Evolutionary conservation across 2,888 invertebrate species (phyloP), one percentile per base, ranked within the genome.

Genomic region (Cremastinae sp.): DNA sequence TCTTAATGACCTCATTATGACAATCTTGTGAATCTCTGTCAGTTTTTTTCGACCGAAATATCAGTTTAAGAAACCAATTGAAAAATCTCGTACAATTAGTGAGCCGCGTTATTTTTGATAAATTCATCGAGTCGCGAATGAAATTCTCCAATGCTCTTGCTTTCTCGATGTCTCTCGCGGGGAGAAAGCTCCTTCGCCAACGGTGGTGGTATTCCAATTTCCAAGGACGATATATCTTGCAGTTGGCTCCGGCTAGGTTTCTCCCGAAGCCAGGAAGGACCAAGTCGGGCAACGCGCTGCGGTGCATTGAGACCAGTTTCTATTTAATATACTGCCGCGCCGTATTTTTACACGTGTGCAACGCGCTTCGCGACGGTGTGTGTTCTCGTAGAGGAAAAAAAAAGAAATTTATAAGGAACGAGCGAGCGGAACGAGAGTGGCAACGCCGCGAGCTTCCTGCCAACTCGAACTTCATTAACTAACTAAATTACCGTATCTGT

Each of bases 391-490:
- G n/a, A n/a, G n/a, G n/a, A n/a, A n/a, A n/a, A n/a, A n/a, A n/a
- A n/a, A n/a, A n/a, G n/a, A n/a, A n/a, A n/a, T n/a, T n/a, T n/a
- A n/a, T n/a, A n/a, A n/a, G n/a, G n/a, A n/a, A n/a, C n/a, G n/a
- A n/a, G n/a, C n/a, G n/a, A n/a, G n/a, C n/a, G 56, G 62, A 62
- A 34, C 18, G 36, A 18, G 59, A 53, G 51, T 66, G 76, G 75
- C 77, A 58, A 54, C 74, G 68, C 64, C 69, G 54, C 41, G 61
- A 65, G 71, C 53, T 38, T 70, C 72, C 81, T 82, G 87, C 85
- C 86, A 87, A 87, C 83, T 84, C 81, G 78, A 83, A 85, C 84
- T 86, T 86, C 87, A 86, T 86, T 86, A 86, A 86, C 82, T 80
- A 81, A 82, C 82, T 81, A 78, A 86, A 85, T 85, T 84, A 85